These are phyloP conservation scores for Tenebrosternarchus preto DNA, from an alignment of 2,113 vertebrate species.

Conservation along the genomic window DNA sequence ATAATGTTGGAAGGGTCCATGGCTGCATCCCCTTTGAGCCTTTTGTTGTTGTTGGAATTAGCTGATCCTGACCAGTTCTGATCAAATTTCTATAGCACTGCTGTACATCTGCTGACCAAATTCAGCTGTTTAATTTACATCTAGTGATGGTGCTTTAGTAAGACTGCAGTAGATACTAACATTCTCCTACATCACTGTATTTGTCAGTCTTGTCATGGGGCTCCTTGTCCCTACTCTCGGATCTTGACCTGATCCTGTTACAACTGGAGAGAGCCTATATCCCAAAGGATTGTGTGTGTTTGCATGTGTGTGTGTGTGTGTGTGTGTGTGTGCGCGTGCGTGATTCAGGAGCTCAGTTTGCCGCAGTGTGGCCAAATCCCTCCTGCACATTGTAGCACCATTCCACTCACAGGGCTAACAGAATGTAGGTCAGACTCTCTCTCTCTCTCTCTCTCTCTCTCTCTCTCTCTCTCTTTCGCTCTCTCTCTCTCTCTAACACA, in stretches of 20 bases:
- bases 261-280: conserved; percentile 11
- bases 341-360: conserved; percentile 9
- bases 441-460: conserved; percentile 4
- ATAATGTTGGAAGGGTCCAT: background rate
- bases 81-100: too few species aligned
- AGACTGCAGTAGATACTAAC: background rate
- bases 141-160: background rate
- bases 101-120: too few species aligned
- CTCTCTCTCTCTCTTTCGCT: too few species aligned
- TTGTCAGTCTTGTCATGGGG: background rate
- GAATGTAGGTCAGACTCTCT: conserved; percentile 57
- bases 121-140: too few species aligned
- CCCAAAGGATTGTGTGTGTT: background rate
- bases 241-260: conserved; percentile 18
- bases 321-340: conserved; percentile 9
- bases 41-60: background rate
- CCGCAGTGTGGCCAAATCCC: conserved; percentile 46
- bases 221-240: background rate
- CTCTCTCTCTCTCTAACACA: too few species aligned
- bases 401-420: conserved; percentile 21
- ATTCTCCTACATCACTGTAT: background rate
- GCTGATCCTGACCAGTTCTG: background rate
- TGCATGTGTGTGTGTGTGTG: conserved; percentile 6
- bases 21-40: background rate
- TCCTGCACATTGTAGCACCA: conserved; percentile 16